Base-by-base conservation (phyloP, 2,113 vertebrate genomes). In the Hippocampus guttulatus region DNA sequence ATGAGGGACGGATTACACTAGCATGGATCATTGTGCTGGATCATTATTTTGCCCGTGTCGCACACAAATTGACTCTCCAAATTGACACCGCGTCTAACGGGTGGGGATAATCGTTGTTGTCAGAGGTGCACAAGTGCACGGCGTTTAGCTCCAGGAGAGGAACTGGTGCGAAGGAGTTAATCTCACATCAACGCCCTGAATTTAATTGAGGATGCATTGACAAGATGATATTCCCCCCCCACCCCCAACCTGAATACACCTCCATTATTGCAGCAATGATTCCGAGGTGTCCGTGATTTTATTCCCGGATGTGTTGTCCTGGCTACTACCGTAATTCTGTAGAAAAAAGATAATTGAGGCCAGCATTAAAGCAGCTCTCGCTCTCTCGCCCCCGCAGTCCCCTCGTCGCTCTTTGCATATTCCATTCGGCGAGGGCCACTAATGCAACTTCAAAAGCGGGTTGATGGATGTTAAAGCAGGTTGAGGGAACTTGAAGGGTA, bases 391-490 rank as follows among this genome's bases (percentile, higher is more conserved):
- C 8, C 14, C 14, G 9, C n/a, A 25, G 8, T 8, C 63, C n/a
- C 41, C 10, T 38, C 10, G 16, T 63, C 43, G 3, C 27, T 18
- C 38, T n/a, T 25, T 15, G 27, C 27, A 57, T 65, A 38, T 57
- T 65, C 14, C 63, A 33, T 40, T 49, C 15, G 8, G 30, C 21
- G 23, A 58, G 40, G 25, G 23, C 20, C 41, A 8, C 52, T 70
- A 49, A 70, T 66, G 61, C 27, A 49, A 43, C 67, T 58, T 75
- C 68, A 75, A 70, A 69, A 45, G 54, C 51, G 57, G 25, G 68
- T 25, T n/a, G 47, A 51, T 2, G 45, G 23, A 45, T 41, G 23
- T 65, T 45, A 23, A 15, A 27, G 51, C 15, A n/a, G 20, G 7
- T 25, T 16, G 3, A 61, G 2, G 16, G 21, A 54, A n/a, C 20